Conservation (phyloP, 2,888 invertebrate genomes). For the Lasioglossum leucozonium region DNA sequence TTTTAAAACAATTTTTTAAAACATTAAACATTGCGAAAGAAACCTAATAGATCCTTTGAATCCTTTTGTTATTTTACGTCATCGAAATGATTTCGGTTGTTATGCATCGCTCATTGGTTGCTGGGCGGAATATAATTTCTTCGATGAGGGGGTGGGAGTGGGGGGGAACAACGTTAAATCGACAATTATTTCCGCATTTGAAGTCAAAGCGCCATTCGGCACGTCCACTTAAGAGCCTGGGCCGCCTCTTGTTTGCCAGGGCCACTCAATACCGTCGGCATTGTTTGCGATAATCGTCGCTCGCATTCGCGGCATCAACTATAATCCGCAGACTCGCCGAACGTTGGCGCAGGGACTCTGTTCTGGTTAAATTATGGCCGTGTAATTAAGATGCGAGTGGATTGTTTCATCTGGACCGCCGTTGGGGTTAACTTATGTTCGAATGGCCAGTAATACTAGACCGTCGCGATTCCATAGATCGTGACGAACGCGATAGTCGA, state of each 20-base stretch:
- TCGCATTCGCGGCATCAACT: constrained; percentile 56
- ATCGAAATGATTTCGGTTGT: neutral
- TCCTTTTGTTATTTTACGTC: neutral
- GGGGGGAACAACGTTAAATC: constrained; percentile 24
- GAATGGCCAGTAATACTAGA: constrained; percentile 4
- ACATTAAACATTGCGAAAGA: too few relatives aligned
- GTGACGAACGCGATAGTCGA: neutral
- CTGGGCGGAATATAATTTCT: neutral
- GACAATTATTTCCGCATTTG: constrained; percentile 58
- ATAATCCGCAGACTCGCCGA: constrained; percentile 61
- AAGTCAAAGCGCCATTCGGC: constrained; percentile 50
- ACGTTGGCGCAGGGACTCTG: constrained; percentile 47
- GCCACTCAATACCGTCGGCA: constrained; percentile 65
- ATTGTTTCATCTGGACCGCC: constrained; percentile 66
- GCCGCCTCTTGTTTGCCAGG: constrained; percentile 49
- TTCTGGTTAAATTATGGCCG: constrained; percentile 64
- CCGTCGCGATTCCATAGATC: neutral
- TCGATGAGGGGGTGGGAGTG: neutral
- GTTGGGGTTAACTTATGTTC: constrained; percentile 50
- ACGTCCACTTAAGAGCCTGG: constrained; percentile 47
- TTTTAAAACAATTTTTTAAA: too few relatives aligned
- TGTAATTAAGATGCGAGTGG: constrained; percentile 71
- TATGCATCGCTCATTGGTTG: neutral
- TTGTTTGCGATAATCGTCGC: constrained; percentile 69
- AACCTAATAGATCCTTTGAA: too few relatives aligned